Conservation (phyloP, 2,113 vertebrate genomes). For the Aegypius monachus region DNA sequence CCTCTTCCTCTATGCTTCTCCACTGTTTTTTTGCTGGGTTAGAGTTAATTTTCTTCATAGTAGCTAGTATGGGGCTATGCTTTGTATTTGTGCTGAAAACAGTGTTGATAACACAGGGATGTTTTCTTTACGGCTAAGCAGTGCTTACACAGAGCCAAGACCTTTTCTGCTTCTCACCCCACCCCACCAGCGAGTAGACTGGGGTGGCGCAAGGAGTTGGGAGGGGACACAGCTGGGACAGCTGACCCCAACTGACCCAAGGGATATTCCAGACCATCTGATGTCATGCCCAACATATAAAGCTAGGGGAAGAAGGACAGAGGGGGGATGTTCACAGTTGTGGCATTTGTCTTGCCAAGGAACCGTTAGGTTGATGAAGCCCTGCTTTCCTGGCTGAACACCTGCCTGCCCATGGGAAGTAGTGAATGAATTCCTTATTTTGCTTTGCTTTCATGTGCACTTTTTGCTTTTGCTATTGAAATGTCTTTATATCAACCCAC, state of each 20-base stretch:
- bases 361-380: accelerated
- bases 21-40: too few relatives aligned
- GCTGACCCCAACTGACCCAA: too few relatives aligned
- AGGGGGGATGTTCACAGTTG: not conserved
- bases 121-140: not conserved
- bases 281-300: accelerated
- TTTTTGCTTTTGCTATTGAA: not conserved
- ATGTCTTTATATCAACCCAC: not conserved
- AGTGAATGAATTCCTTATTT: not conserved
- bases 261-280: too few relatives aligned
- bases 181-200: accelerated
- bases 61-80: too few relatives aligned
- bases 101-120: not conserved
- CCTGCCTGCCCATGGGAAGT: not conserved
- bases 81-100: too few relatives aligned
- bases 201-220: not conserved
- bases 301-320: not conserved
- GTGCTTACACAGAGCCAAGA: not conserved
- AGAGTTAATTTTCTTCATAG: too few relatives aligned
- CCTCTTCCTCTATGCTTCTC: too few relatives aligned
- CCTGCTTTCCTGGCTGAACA: not conserved
- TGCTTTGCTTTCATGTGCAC: not conserved
- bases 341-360: not conserved
- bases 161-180: not conserved
- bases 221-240: not conserved